Evolutionary conservation across 1,140 invertebrate genomes (phyloP).

Genomic region (Drosophila quadrilineata): DNA sequence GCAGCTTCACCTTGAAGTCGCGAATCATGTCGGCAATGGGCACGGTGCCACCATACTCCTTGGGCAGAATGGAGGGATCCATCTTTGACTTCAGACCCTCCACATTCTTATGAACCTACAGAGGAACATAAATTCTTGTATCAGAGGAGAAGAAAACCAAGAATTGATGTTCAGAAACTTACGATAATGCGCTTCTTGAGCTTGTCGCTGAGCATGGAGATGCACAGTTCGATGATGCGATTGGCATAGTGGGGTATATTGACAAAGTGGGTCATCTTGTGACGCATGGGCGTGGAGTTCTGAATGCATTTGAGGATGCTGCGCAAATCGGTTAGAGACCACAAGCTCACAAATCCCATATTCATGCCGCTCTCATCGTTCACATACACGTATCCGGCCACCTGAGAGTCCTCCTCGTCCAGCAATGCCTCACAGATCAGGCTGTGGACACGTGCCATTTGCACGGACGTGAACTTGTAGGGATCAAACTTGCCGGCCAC

Average conservation of each 20-base stretch:
- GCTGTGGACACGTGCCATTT: constrained; percentile 89
- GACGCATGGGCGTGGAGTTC: constrained; percentile 93
- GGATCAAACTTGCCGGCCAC: constrained; percentile 89
- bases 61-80: constrained; percentile 89
- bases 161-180: constrained; percentile 67
- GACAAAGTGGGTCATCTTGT: constrained; percentile 92
- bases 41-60: constrained; percentile 91
- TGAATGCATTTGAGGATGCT: constrained; percentile 90
- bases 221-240: constrained; percentile 89
- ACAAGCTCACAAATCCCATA: constrained; percentile 90
- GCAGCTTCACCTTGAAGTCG: constrained; percentile 86
- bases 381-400: constrained; percentile 89
- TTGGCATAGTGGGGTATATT: constrained; percentile 90
- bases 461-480: constrained; percentile 87
- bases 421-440: constrained; percentile 89
- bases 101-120: constrained; percentile 87
- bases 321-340: constrained; percentile 90
- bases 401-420: constrained; percentile 91
- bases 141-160: neutral
- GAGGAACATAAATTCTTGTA: too few species aligned
- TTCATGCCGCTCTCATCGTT: constrained; percentile 92
- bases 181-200: constrained; percentile 88
- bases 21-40: constrained; percentile 91
- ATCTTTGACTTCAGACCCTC: constrained; percentile 87
- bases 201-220: constrained; percentile 91